Conservation (phyloP, 2,797 vertebrate species). For the Mormyrus proboscirostris region DNA sequence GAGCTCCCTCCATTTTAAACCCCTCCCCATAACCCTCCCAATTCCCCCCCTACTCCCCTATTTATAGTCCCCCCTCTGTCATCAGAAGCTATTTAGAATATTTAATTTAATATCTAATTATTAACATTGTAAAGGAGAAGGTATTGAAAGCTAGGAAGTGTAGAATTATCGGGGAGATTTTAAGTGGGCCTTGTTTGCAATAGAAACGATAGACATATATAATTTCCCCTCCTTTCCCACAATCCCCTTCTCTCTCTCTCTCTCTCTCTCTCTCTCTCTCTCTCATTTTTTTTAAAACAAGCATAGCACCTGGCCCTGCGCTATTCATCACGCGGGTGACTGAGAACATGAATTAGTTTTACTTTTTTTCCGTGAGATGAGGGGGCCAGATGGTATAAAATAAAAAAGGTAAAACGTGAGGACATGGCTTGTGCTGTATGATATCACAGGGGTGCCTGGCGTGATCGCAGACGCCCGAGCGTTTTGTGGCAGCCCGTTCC, state of each 20-base stretch:
- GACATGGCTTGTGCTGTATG: conserved; percentile 45
- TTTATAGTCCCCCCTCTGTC: conserved; percentile 36
- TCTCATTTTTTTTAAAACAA: conserved; percentile 62
- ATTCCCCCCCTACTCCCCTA: conserved; percentile 53
- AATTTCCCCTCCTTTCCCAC: conserved; percentile 41
- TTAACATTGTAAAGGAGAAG: conserved; percentile 67
- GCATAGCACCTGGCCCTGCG: conserved; percentile 86
- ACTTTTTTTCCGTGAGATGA: conserved; percentile 67
- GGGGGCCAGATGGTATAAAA: conserved; percentile 73
- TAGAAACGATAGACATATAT: conserved; percentile 57
- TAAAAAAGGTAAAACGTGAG: conserved; percentile 45
- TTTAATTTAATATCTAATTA: conserved; percentile 85
- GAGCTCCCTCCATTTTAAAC: conserved; percentile 25
- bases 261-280: conserved; percentile 42
- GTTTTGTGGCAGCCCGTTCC: conserved; percentile 59
- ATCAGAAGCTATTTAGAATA: conserved; percentile 72
- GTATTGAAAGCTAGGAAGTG: conserved; percentile 36
- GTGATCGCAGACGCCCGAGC: conserved; percentile 62
- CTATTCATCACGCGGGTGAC: conserved; percentile 97
- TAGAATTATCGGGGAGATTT: conserved; percentile 44
- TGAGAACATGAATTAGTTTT: conserved; percentile 74
- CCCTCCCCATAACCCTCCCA: not conserved
- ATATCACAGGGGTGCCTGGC: conserved; percentile 61
- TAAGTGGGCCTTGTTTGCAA: conserved; percentile 53
- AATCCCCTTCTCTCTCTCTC: conserved; percentile 32